Evolutionary conservation across 64 coral and sea anemone species (phyloP).

Genomic region (Hydrozoanthus tunicans): DNA sequence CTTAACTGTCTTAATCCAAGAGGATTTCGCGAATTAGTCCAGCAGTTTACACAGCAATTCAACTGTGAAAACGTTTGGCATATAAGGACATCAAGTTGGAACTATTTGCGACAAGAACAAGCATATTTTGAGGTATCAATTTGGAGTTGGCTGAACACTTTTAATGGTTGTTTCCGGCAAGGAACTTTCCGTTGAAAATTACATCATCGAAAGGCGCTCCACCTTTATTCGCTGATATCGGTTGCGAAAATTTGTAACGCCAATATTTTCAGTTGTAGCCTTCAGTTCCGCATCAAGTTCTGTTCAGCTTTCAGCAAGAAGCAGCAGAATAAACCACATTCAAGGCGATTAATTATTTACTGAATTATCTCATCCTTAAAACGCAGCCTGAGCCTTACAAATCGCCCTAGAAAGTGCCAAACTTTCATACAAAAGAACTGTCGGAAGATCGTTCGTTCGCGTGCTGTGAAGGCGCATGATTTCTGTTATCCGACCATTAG

Average conservation of each 20-base stretch:
- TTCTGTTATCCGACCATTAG: not conserved
- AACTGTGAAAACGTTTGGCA: constrained; percentile 25
- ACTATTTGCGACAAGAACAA: constrained; percentile 13
- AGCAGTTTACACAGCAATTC: constrained; percentile 45
- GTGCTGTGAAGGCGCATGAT: not conserved
- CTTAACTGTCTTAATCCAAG: constrained; percentile 29
- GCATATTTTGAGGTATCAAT: constrained; percentile 22
- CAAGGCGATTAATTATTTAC: constrained; percentile 78
- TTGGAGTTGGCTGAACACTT: not conserved
- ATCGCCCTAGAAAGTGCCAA: constrained; percentile 13
- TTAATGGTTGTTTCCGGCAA: constrained; percentile 41
- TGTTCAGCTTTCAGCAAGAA: constrained; percentile 18
- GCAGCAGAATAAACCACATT: constrained; percentile 32
- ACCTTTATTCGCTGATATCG: constrained; percentile 27
- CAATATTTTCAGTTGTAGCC: not conserved
- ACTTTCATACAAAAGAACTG: not conserved
- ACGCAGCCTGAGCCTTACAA: constrained; percentile 10
- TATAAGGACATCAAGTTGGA: constrained; percentile 39
- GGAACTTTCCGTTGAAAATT: constrained; percentile 2
- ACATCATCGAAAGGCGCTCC: constrained; percentile 56
- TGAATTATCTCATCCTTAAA: constrained; percentile 74
- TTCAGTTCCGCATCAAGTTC: constrained; percentile 61
- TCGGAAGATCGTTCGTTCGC: constrained; percentile 26
- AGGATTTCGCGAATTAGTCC: constrained; percentile 32
- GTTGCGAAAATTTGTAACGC: constrained; percentile 2